Conservation (phyloP, 2,797 vertebrate genomes). For the Gambelia wislizenii region DNA sequence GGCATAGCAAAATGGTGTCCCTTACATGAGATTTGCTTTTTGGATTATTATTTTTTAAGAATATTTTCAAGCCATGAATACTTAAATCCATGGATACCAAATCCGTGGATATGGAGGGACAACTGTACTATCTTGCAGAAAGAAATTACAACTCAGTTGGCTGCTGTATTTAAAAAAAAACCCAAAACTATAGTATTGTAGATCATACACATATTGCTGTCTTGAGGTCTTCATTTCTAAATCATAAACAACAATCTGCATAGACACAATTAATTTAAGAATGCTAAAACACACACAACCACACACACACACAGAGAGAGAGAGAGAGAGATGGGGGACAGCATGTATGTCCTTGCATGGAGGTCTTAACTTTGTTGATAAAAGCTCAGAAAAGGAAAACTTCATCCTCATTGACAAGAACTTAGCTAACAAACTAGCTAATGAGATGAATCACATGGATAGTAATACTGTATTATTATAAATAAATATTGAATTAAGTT, state of each 20-base stretch:
- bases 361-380: not conserved
- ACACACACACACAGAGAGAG: not conserved
- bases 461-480: not conserved
- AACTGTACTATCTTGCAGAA: slow-evolving; percentile 34
- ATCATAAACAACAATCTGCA: slow-evolving; percentile 14
- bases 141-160: slow-evolving; percentile 34
- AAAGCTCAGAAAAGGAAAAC: slow-evolving; percentile 38
- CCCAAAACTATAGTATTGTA: not conserved
- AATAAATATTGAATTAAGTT: not conserved
- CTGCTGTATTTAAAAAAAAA: slow-evolving; percentile 36
- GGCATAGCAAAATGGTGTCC: no score
- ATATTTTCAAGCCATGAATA: no score
- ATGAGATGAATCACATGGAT: slow-evolving; percentile 25
- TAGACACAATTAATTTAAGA: slow-evolving; percentile 18
- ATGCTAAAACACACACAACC: slow-evolving; percentile 14
- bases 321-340: not conserved
- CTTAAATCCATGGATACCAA: no score
- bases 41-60: no score
- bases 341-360: not conserved
- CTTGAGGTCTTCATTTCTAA: slow-evolving; percentile 58
- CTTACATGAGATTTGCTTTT: no score
- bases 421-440: slow-evolving; percentile 7
- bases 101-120: no score
- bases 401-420: not conserved
- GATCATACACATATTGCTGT: slow-evolving; percentile 28